Evolutionary conservation across 2,113 vertebrate genomes (phyloP).

Genomic region (Scalopus aquaticus): DNA sequence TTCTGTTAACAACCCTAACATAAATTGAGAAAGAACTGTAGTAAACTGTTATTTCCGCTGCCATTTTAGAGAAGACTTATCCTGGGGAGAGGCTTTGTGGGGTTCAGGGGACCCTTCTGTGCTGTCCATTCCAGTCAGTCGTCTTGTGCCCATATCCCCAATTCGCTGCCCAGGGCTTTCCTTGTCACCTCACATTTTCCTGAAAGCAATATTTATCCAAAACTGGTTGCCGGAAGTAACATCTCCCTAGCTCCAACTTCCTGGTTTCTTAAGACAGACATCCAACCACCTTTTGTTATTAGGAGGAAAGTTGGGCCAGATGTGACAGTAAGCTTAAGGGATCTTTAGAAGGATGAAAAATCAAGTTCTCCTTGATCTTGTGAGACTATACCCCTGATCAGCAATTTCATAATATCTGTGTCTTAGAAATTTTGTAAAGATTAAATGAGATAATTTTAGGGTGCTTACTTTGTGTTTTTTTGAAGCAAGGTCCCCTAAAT

Average conservation of each 20-base stretch:
- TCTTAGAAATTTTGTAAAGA: background rate
- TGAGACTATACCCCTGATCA: background rate
- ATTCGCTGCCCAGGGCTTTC: background rate
- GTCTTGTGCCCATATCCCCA: background rate
- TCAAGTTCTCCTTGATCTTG: background rate
- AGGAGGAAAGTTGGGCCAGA: background rate
- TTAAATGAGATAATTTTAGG: background rate
- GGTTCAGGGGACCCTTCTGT: background rate
- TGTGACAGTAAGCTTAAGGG: background rate
- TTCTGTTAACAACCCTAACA: too few species aligned
- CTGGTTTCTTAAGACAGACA: background rate
- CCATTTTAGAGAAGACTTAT: background rate
- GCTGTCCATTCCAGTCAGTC: too few species aligned
- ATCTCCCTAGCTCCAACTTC: background rate
- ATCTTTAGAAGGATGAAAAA: background rate
- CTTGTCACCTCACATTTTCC: too few species aligned
- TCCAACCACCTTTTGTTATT: background rate
- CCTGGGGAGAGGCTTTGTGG: too few species aligned
- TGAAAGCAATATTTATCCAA: background rate
- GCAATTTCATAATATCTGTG: background rate
- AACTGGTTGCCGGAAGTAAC: background rate
- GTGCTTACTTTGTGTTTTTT: background rate
- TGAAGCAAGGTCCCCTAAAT: too few species aligned
- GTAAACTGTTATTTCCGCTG: background rate
- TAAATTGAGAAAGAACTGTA: background rate